These are phyloP conservation scores for Callyntrura guangdongensis DNA, from an alignment of 2,888 invertebrate species.

Conservation along the genomic window DNA sequence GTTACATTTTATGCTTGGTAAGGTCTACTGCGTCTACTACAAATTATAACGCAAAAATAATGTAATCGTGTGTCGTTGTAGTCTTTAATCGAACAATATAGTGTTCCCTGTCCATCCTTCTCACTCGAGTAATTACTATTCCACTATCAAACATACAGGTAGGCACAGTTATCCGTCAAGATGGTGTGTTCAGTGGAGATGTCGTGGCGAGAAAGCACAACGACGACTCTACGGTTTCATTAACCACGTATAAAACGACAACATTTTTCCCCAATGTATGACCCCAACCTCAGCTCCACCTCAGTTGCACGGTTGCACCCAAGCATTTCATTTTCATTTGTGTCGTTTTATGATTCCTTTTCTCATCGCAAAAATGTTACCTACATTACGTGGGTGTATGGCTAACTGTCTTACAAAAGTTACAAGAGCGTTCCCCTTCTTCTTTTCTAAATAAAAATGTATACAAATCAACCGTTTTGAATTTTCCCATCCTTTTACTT, in stretches of 20 bases:
- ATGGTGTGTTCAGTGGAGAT: no score
- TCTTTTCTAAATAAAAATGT: slow-evolving; percentile 21
- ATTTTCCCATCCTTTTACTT: slow-evolving; percentile 78
- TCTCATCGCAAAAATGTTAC: not conserved
- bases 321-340: slow-evolving; percentile 17
- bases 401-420: not conserved
- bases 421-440: slow-evolving; percentile 29
- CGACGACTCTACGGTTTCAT: no score
- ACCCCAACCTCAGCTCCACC: not conserved
- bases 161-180: not conserved
- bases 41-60: slow-evolving; percentile 6
- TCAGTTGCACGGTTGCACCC: no score
- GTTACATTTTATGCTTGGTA: not conserved
- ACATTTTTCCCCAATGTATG: no score
- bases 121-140: not conserved
- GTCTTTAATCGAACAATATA: not conserved
- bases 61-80: slow-evolving; percentile 31
- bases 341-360: slow-evolving; percentile 19
- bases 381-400: not conserved
- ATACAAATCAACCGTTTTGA: slow-evolving; percentile 18
- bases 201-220: no score
- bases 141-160: not conserved
- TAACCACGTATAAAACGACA: no score
- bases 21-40: not conserved
- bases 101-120: not conserved